Base-by-base conservation (phyloP, 2,113 vertebrate genomes). In the Recurvirostra avosetta region DNA sequence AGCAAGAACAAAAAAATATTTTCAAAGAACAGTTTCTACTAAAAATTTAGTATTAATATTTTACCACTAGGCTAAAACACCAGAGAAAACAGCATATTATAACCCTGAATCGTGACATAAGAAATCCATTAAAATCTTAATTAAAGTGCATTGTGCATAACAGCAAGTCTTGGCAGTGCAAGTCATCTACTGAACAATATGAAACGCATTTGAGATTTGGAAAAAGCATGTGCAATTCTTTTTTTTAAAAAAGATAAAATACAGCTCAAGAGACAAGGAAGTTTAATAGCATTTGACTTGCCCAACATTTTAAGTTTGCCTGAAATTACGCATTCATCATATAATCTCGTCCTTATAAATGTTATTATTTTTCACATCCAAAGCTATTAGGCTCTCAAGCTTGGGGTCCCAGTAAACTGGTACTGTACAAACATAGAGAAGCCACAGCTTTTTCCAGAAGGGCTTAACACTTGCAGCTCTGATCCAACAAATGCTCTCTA, bases 71-170 rank as follows among this genome's bases (percentile, higher is more conserved):
- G 55, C 53, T 90, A 53, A 88, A 86, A 68, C 76, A 83, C 34
- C 32, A 88, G 76, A 77, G 75, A 81, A 92, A 86, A 94, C 32
- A 90, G 72, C 40, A 55, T 88, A 94, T 58, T 89, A 90, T 78
- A 97, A 93, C 70, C 25, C 59, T 73, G 58, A 94, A 85, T 63
- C 15, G 40, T 93, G 67, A 94, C 68, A 84, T 81, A 96, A 96
- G 75, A 91, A 90, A 97, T 80, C 85, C 90, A 96, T 91, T 88
- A 96, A 96, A 95, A 96, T 85, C 58, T 79, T 88, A 94, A 96
- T 95, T 97, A 95, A 96, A 96, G 93, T 86, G 71, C 30, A 93
- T 92, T 96, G 82, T 94, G 36, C 41, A 85, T 62, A 96, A 91
- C 81, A 94, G 53, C n/a, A 92, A 92, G 63, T 45, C 71, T 95